Conservation (phyloP, 2,113 vertebrate species). For the Danionella cerebrum region DNA sequence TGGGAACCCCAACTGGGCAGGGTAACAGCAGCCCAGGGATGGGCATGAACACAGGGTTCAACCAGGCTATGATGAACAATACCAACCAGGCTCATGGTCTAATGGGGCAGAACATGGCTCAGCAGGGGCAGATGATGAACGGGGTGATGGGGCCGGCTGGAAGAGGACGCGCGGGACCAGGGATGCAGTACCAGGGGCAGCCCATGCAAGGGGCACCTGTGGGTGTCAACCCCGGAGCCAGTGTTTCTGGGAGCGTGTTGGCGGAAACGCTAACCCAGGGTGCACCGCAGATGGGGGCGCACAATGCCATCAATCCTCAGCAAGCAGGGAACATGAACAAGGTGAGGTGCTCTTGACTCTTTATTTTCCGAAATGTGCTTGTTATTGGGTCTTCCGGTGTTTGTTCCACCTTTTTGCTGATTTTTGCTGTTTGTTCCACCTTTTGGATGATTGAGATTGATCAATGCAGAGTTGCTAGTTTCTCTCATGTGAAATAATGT, state of each 20-base stretch:
- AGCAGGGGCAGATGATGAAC: constrained; percentile 86
- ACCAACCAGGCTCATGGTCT: constrained; percentile 78
- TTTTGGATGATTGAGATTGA: too few species aligned
- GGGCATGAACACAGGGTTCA: constrained; percentile 77
- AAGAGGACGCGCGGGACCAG: constrained; percentile 76
- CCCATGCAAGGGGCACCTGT: constrained; percentile 80
- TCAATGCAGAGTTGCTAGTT: too few species aligned
- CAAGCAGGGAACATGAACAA: constrained; percentile 89
- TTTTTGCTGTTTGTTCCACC: too few species aligned
- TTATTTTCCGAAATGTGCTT: background rate
- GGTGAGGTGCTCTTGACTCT: constrained; percentile 60
- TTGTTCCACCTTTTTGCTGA: too few species aligned
- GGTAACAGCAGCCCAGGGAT: constrained; percentile 71
- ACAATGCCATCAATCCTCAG: constrained; percentile 74
- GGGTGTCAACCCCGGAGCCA: constrained; percentile 69
- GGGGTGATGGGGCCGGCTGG: constrained; percentile 81
- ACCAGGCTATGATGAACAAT: constrained; percentile 83
- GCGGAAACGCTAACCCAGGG: constrained; percentile 89
- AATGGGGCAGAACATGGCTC: constrained; percentile 75
- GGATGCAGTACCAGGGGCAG: constrained; percentile 81
- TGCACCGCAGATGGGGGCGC: constrained; percentile 76
- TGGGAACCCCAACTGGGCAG: constrained; percentile 68
- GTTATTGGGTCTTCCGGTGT: too few species aligned
- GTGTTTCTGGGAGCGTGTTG: constrained; percentile 75
- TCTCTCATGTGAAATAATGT: too few species aligned